Evolutionary conservation across 2,113 vertebrate genomes (phyloP).

Genomic region (Cryptotis parvus): DNA sequence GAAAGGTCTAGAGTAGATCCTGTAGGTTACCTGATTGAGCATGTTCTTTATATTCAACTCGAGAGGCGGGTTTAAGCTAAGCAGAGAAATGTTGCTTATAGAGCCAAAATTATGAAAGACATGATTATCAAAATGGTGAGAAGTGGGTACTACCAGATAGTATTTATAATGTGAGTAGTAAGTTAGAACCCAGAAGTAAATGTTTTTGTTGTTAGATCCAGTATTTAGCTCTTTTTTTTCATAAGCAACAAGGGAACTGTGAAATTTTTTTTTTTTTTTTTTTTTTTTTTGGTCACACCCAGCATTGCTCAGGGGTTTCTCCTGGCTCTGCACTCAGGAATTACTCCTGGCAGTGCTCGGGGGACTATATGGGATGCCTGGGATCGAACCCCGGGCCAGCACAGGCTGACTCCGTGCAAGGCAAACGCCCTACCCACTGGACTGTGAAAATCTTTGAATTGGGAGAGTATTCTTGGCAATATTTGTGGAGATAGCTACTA

Average conservation of each 20-base stretch:
- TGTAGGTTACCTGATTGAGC: constrained; percentile 38
- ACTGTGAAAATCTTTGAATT: constrained; percentile 32
- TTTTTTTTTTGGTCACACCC: too few species aligned
- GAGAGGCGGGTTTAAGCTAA: constrained; percentile 39
- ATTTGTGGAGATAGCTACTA: neutral
- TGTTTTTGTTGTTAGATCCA: neutral
- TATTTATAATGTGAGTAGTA: neutral
- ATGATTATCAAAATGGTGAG: constrained; percentile 2
- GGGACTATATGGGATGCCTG: too few species aligned
- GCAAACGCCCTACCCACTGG: too few species aligned
- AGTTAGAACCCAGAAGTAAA: constrained; percentile 1
- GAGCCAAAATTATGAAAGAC: neutral
- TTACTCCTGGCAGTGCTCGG: too few species aligned
- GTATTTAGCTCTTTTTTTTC: neutral
- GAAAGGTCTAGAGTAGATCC: neutral
- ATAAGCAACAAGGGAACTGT: neutral
- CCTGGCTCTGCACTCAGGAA: too few species aligned
- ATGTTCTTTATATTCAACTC: constrained; percentile 42
- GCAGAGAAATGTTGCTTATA: neutral
- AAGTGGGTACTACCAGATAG: neutral
- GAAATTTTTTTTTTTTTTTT: too few species aligned
- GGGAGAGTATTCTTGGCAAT: neutral
- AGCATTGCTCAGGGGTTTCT: too few species aligned
- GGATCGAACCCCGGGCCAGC: too few species aligned
- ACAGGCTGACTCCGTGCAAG: too few species aligned